Conservation (phyloP, 2,888 invertebrate genomes). For the Oscheius sp. region DNA sequence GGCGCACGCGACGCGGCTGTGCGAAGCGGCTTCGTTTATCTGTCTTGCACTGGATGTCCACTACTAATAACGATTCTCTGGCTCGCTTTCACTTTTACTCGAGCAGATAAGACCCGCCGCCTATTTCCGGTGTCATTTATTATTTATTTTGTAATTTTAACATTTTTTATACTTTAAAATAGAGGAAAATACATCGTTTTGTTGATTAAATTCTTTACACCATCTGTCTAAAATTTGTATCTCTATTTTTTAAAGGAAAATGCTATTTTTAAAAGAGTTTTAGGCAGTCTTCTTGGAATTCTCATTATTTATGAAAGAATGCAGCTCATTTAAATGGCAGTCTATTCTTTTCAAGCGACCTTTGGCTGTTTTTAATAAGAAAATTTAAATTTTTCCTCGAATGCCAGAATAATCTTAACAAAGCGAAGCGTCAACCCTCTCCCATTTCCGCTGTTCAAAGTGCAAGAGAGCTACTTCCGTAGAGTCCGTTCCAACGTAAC, state of each 20-base stretch:
- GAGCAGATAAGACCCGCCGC: not conserved
- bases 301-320: too few species aligned
- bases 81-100: not conserved
- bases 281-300: too few species aligned
- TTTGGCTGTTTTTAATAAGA: slow-evolving; percentile 2
- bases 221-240: too few species aligned
- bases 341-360: not conserved
- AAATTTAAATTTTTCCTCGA: not conserved
- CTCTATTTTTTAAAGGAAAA: too few species aligned
- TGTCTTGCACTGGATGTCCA: slow-evolving; percentile 34
- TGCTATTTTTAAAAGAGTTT: too few species aligned
- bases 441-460: slow-evolving; percentile 2
- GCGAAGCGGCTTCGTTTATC: slow-evolving; percentile 38
- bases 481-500: not conserved
- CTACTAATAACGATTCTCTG: slow-evolving; percentile 35
- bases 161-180: not conserved
- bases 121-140: too few species aligned
- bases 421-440: too few species aligned
- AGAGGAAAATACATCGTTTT: too few species aligned
- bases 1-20: slow-evolving; percentile 27
- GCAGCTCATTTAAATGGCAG: too few species aligned
- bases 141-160: not conserved
- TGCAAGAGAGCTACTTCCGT: slow-evolving; percentile 1
- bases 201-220: too few species aligned
- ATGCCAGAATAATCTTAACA: not conserved